phyloP scores from a whole-genome alignment of 2,797 vertebrate genomes.

The Dicrostonyx torquatus region DNA sequence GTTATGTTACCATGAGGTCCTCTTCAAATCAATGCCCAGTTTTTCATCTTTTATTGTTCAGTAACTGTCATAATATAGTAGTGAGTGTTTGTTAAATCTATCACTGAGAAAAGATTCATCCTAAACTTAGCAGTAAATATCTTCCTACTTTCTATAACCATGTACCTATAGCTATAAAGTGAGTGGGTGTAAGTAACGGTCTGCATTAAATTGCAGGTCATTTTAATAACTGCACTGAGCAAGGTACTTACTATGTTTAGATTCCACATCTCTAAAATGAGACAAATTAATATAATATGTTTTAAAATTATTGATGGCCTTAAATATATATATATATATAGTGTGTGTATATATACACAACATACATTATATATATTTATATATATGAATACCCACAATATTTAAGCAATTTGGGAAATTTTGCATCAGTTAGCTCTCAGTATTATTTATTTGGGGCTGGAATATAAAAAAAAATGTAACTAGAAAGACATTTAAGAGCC shows the following conservation, averaged over 20 bases:
- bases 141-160: not conserved
- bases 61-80: not conserved
- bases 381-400: not conserved
- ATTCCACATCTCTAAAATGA: not conserved
- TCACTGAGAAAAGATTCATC: not conserved
- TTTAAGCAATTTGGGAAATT: constrained; percentile 4
- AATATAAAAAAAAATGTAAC: constrained; percentile 19
- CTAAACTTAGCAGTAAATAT: not conserved
- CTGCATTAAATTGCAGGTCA: not conserved
- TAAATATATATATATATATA: not conserved
- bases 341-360: not conserved
- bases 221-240: not conserved
- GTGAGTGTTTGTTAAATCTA: not conserved
- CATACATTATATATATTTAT: no score
- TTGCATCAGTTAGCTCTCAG: not conserved
- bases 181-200: not conserved
- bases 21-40: not conserved
- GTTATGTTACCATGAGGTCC: not conserved
- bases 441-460: constrained; percentile 19
- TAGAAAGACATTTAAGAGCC: not conserved
- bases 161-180: not conserved
- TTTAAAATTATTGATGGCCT: not conserved
- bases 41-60: not conserved
- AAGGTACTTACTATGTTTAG: not conserved
- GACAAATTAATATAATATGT: not conserved